Percentiles rank a stretch among this genome's conserved stretches.
phyloP scores from a whole-genome alignment of 2,797 vertebrate genomes.

The Gastrophryne carolinensis region DNA sequence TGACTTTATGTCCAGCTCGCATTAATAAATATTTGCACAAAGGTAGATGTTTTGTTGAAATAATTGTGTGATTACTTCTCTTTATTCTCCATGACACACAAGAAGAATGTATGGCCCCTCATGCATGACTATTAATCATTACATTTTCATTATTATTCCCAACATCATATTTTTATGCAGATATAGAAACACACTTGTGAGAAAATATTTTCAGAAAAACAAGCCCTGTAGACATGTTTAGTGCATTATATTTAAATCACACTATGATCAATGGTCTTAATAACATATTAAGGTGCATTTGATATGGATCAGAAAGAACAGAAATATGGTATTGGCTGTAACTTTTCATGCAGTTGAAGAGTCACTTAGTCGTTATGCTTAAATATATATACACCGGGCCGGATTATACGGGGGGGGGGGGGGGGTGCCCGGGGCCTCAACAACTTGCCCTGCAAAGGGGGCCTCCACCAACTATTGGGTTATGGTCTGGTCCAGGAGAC shows the following conservation, averaged over 20 bases:
- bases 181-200: constrained; percentile 49
- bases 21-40: too few relatives aligned
- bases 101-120: neutral
- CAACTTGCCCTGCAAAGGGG: too few relatives aligned
- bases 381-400: too few relatives aligned
- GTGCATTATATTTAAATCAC: constrained; percentile 56
- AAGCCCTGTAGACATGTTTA: constrained; percentile 54
- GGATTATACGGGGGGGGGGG: too few relatives aligned
- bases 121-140: constrained; percentile 9
- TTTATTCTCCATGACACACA: neutral
- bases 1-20: too few relatives aligned
- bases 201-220: constrained; percentile 58
- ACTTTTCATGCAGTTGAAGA: neutral
- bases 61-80: too few relatives aligned
- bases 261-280: constrained; percentile 62
- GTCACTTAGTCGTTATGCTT: too few relatives aligned
- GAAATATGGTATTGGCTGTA: constrained; percentile 62
- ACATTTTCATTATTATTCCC: constrained; percentile 30
- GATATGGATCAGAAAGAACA: constrained; percentile 34
- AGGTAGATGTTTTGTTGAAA: too few relatives aligned
- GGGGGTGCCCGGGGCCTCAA: too few relatives aligned
- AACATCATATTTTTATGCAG: constrained; percentile 45
- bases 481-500: too few relatives aligned
- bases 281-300: constrained; percentile 62
- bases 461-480: too few relatives aligned